phyloP scores from a whole-genome alignment of 2,888 invertebrate species.

The Cantharis nigra region DNA sequence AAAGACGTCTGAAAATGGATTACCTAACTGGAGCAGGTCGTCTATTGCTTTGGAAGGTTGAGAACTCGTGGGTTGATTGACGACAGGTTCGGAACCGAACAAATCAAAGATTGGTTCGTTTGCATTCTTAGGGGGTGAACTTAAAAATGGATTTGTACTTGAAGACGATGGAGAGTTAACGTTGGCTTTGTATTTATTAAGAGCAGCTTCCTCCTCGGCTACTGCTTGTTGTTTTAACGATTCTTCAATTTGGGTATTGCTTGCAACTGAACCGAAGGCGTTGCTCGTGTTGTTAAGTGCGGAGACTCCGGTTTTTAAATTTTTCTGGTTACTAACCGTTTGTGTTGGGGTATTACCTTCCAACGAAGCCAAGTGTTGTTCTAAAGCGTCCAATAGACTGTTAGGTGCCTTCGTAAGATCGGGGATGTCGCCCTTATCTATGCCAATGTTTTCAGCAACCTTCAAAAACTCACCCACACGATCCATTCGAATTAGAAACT shows the following conservation, averaged over 20 bases:
- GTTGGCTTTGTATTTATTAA: conserved; percentile 93
- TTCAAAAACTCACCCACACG: conserved; percentile 98
- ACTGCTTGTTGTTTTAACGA: conserved; percentile 83
- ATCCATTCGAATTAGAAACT: conserved; percentile 98
- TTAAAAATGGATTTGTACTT: conserved; percentile 84
- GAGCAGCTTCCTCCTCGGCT: conserved; percentile 94
- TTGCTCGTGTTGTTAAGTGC: conserved; percentile 87
- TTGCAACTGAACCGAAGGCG: conserved; percentile 84
- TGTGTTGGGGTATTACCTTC: conserved; percentile 93
- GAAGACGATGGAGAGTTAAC: conserved; percentile 76
- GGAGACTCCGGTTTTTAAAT: conserved; percentile 87
- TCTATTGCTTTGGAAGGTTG: conserved; percentile 74
- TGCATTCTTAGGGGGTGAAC: conserved; percentile 62
- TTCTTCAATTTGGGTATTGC: conserved; percentile 81
- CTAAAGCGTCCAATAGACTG: conserved; percentile 94
- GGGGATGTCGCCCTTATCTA: conserved; percentile 98
- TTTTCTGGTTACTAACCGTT: conserved; percentile 84
- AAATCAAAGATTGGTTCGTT: conserved; percentile 75
- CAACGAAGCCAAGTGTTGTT: conserved; percentile 91
- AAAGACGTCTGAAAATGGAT: conserved; percentile 86
- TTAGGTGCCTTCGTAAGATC: conserved; percentile 98
- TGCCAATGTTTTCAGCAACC: conserved; percentile 88
- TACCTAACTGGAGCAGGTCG: conserved; percentile 84
- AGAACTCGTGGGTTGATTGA: conserved; percentile 43
- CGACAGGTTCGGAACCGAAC: conserved; percentile 67